Conservation (phyloP, 2,888 invertebrate genomes). For the Carabus problematicus region DNA sequence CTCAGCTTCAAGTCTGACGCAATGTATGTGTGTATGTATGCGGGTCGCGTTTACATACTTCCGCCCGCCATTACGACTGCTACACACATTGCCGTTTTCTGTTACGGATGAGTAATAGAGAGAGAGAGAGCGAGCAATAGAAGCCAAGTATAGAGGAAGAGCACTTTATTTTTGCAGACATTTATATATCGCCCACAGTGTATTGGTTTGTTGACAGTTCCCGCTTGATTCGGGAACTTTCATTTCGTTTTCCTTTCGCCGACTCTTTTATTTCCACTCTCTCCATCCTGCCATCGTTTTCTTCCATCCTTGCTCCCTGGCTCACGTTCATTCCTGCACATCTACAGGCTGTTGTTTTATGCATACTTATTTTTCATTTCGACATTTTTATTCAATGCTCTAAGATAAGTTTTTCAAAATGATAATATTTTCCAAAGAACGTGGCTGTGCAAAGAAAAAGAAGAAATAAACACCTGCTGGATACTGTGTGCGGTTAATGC, state of each 20-base stretch:
- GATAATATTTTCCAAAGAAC: too few relatives aligned
- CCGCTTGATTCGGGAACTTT: slow-evolving; percentile 38
- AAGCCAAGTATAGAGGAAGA: slow-evolving; percentile 26
- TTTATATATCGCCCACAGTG: slow-evolving; percentile 36
- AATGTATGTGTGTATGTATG: not conserved
- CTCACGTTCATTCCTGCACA: not conserved
- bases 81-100: slow-evolving; percentile 8
- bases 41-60: slow-evolving; percentile 25
- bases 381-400: slow-evolving; percentile 19
- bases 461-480: too few relatives aligned
- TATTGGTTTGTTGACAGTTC: slow-evolving; percentile 39
- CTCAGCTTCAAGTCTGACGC: not conserved
- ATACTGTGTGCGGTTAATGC: too few relatives aligned
- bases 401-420: not conserved
- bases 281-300: not conserved
- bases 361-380: slow-evolving; percentile 23
- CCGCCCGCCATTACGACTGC: slow-evolving; percentile 1
- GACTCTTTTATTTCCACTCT: not conserved
- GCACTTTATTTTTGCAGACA: slow-evolving; percentile 38
- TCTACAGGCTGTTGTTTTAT: slow-evolving; percentile 18
- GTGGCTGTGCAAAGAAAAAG: too few relatives aligned
- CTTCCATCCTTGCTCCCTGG: not conserved
- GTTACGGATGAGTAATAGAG: slow-evolving; percentile 36
- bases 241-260: slow-evolving; percentile 14
- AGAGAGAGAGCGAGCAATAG: slow-evolving; percentile 5